These are phyloP conservation scores for Phycodurus eques DNA, from an alignment of 2,113 vertebrate species.

Conservation along the genomic window DNA sequence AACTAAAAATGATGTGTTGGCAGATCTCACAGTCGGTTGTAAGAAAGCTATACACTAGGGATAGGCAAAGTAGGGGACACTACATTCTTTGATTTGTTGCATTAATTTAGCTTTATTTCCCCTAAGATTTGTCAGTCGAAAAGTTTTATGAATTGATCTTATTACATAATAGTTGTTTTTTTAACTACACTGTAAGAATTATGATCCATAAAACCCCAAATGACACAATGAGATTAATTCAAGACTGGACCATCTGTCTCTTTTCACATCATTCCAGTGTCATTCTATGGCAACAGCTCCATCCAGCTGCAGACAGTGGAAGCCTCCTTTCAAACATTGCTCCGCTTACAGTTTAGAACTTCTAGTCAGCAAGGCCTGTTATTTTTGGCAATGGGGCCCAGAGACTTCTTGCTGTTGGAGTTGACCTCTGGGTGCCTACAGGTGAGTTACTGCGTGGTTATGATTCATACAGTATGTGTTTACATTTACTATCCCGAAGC, in stretches of 20 bases:
- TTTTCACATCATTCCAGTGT: slow-evolving; percentile 66
- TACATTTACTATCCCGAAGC: slow-evolving; percentile 30
- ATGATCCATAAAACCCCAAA: not conserved
- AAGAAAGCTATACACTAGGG: not conserved
- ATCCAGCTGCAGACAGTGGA: slow-evolving; percentile 75
- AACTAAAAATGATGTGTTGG: not conserved
- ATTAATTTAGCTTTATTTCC: too few relatives aligned
- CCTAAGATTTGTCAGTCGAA: too few relatives aligned
- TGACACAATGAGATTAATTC: not conserved
- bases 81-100: too few relatives aligned
- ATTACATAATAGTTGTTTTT: too few relatives aligned
- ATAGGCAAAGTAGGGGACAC: too few relatives aligned
- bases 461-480: slow-evolving; percentile 3
- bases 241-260: not conserved
- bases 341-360: slow-evolving; percentile 81
- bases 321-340: slow-evolving; percentile 65
- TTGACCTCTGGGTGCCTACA: slow-evolving; percentile 75
- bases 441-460: slow-evolving; percentile 50
- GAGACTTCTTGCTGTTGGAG: slow-evolving; percentile 79
- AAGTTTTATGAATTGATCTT: too few relatives aligned
- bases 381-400: slow-evolving; percentile 80
- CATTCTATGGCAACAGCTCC: slow-evolving; percentile 86
- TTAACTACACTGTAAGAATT: not conserved
- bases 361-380: slow-evolving; percentile 78
- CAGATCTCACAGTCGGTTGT: not conserved